Evolutionary conservation across 2,113 vertebrate species (phyloP), one percentile per base, ranked within the genome.

Genomic region (Neogale vison): DNA sequence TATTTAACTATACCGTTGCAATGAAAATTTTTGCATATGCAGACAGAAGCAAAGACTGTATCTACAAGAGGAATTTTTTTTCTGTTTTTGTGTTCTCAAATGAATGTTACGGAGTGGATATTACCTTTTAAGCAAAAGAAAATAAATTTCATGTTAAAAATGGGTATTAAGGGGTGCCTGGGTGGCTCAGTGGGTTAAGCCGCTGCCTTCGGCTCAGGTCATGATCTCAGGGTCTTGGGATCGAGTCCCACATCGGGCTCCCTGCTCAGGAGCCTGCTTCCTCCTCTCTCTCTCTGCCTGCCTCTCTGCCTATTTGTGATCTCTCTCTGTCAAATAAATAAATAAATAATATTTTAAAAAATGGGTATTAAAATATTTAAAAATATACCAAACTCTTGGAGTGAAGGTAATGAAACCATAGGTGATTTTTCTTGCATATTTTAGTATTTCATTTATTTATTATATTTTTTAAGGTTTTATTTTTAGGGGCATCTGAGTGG

Each of bases 91-190:
- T 20, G 39, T 80, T 88, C 95, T 74, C 29, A 79, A 77, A 34
- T 81, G 47, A 80, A 91, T 29, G 23, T 88, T 87, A 86, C 59
- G 50, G 47, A 91, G 23, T 71, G 13, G 3, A 26, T 52, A 45
- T 88, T 88, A 83, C 17, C 61, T 92, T 95, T 71, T 86, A 89
- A 96, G 84, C 26, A 86, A 89, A 86, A 90, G 24, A 23, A 88
- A 96, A 84, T 47, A 59, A 61, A 65, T 79, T 47, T 72, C 79
- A 45, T 69, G 7, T 61, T 89, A 71, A 92, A 77, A 57, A 67
- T n/a, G n/a, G n/a, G n/a, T n/a, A n/a, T n/a, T n/a, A n/a, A n/a
- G n/a, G n/a, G n/a, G n/a, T n/a, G n/a, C n/a, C n/a, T n/a, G n/a
- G n/a, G n/a, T n/a, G n/a, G n/a, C n/a, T n/a, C n/a, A n/a, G n/a